These are phyloP conservation scores for Pelodytes ibericus DNA, from an alignment of 2,797 vertebrate species.

Conservation along the genomic window DNA sequence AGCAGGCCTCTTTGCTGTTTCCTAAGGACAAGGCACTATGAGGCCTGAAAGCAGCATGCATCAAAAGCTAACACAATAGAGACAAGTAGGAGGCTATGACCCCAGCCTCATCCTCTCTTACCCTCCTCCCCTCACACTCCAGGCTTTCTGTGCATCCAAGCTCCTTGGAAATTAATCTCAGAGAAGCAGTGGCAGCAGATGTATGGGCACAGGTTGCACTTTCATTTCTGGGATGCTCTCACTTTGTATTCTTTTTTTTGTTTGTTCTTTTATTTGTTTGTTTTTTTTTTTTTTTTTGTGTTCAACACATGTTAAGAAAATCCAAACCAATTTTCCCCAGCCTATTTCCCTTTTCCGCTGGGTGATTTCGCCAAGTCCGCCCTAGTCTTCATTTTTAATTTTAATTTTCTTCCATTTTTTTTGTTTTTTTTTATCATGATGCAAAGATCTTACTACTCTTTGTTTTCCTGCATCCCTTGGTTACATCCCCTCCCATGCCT, in stretches of 20 bases:
- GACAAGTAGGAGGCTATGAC: neutral
- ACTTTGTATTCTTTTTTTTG: conserved; percentile 12
- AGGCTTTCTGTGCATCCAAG: conserved; percentile 26
- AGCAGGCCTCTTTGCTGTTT: conserved; percentile 50
- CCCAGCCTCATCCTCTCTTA: conserved; percentile 10
- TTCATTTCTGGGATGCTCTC: conserved; percentile 37
- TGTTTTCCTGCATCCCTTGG: too few relatives aligned
- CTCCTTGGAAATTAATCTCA: conserved; percentile 56
- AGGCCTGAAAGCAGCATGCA: conserved; percentile 36
- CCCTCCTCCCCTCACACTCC: neutral
- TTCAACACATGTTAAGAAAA: too few relatives aligned
- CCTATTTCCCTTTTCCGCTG: too few relatives aligned
- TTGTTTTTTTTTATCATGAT: too few relatives aligned
- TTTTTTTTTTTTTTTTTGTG: neutral
- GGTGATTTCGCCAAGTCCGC: too few relatives aligned
- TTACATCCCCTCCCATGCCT: too few relatives aligned
- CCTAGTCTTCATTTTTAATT: neutral
- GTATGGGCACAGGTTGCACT: conserved; percentile 42
- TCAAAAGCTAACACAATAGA: conserved; percentile 45
- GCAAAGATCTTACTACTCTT: too few relatives aligned
- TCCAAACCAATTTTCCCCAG: too few relatives aligned
- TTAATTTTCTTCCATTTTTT: too few relatives aligned
- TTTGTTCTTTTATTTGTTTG: conserved; percentile 24
- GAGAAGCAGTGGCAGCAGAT: conserved; percentile 43
- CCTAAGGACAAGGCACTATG: conserved; percentile 52